Evolutionary conservation across 2,888 invertebrate genomes (phyloP).

Genomic region (Caenorhabditis uteleia): DNA sequence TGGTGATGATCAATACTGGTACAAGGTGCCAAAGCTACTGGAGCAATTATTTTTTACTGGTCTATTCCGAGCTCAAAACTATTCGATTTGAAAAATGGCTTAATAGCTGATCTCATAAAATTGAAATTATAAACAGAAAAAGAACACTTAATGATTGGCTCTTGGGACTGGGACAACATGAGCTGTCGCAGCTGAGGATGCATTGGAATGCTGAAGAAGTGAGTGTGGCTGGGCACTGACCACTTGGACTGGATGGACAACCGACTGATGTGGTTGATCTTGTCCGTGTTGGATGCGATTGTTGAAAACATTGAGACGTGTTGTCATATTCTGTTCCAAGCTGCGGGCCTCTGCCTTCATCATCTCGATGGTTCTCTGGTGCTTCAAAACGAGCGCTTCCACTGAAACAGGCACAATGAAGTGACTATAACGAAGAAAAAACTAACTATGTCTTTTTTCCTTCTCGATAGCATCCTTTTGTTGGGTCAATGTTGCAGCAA

Average conservation of each 20-base stretch:
- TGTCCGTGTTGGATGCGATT: background rate
- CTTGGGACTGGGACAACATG: too few relatives aligned
- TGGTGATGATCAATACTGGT: too few relatives aligned
- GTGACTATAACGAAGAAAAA: background rate
- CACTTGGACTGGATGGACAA: constrained; percentile 10
- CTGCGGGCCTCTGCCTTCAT: background rate
- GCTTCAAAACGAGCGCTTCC: background rate
- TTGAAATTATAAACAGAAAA: too few relatives aligned
- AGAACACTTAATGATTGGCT: too few relatives aligned
- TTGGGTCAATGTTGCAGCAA: background rate
- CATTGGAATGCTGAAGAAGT: too few relatives aligned
- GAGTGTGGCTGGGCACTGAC: too few relatives aligned
- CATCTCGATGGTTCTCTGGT: background rate
- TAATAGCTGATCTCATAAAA: too few relatives aligned
- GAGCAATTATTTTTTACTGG: too few relatives aligned
- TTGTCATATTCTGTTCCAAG: constrained; percentile 3
- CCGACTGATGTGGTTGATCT: background rate
- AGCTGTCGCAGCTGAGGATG: too few relatives aligned
- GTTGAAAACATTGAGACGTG: background rate
- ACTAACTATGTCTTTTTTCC: background rate
- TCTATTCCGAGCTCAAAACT: too few relatives aligned
- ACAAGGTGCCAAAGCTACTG: too few relatives aligned
- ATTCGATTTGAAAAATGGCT: too few relatives aligned
- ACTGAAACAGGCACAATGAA: background rate
- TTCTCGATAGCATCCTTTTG: background rate